Percentiles rank a stretch among this genome's conserved stretches.
Conservation (phyloP, 2,113 vertebrate genomes). For the Sarotherodon lohbergeri region DNA sequence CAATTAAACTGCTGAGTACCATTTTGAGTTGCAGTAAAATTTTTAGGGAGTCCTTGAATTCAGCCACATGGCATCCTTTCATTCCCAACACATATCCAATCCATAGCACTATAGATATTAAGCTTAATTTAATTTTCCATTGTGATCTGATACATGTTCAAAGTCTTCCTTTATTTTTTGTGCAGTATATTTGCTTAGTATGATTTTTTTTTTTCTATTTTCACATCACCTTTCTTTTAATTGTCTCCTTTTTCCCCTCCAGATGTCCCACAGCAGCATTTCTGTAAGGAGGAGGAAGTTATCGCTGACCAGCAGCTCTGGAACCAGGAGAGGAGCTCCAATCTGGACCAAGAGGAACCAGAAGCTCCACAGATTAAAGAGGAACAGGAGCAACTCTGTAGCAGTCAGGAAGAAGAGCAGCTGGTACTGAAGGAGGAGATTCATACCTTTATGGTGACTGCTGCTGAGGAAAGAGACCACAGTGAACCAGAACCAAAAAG, state of each 20-base stretch:
- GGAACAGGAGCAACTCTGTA: neutral
- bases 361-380: neutral
- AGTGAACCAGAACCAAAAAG: neutral
- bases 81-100: neutral
- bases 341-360: fast-evolving
- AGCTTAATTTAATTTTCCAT: neutral
- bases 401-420: neutral
- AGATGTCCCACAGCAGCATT: fast-evolving
- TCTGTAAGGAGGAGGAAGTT: neutral
- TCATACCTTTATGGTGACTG: fast-evolving
- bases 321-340: neutral
- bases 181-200: no score
- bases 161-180: neutral
- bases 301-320: fast-evolving
- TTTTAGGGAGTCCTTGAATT: neutral
- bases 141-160: fast-evolving
- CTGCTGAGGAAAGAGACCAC: neutral
- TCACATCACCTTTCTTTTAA: neutral
- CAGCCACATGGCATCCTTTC: neutral
- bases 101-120: neutral
- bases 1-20: fast-evolving
- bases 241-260: neutral
- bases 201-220: no score
- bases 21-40: neutral
- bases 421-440: fast-evolving